A percentile compares a stretch with the other conserved stretches of the same genome.
Evolutionary conservation across 2,113 vertebrate genomes (phyloP).

Genomic region (Penelope pileata): DNA sequence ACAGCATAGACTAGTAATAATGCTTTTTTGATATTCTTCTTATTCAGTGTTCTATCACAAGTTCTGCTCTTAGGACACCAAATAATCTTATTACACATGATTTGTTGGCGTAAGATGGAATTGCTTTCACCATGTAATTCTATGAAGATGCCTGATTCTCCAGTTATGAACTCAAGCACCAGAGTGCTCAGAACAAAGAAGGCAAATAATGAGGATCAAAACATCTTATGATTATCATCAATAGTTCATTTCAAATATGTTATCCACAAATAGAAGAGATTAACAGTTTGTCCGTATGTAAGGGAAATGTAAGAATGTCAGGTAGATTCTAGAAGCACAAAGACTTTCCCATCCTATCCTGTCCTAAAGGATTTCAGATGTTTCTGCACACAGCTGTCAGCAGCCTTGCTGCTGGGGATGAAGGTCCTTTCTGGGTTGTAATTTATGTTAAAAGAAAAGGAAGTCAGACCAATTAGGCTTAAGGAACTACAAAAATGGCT

Average conservation of each 20-base stretch:
- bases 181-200: not conserved
- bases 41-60: not conserved
- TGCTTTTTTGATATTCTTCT: not conserved
- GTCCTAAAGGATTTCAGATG: not conserved
- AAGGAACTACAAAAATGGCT: not conserved
- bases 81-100: not conserved
- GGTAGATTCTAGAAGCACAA: rapidly evolving
- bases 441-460: not conserved
- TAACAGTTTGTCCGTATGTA: not conserved
- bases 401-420: not conserved
- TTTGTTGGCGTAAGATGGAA: not conserved
- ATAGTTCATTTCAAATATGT: not conserved
- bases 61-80: not conserved
- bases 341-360: not conserved
- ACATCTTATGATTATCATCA: not conserved
- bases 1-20: rapidly evolving
- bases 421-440: not conserved
- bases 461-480: not conserved
- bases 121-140: not conserved
- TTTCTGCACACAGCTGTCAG: not conserved
- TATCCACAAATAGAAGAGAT: not conserved
- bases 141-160: not conserved
- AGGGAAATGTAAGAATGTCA: not conserved
- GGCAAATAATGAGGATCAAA: not conserved
- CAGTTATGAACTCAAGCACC: not conserved